These are phyloP conservation scores for Alligator mississippiensis DNA, from an alignment of 2,113 vertebrate species.

Conservation along the genomic window DNA sequence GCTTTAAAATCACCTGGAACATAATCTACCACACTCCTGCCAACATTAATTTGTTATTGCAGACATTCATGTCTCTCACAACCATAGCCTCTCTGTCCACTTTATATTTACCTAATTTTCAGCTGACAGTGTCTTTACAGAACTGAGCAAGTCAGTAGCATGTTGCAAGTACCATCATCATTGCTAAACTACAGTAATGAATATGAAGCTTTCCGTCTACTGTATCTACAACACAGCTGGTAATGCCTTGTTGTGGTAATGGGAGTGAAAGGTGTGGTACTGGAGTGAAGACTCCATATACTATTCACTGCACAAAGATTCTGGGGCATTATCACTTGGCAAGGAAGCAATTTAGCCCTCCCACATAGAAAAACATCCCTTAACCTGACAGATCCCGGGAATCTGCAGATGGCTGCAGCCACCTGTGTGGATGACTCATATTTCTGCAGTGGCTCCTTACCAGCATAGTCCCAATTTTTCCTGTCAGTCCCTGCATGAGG, in stretches of 20 bases:
- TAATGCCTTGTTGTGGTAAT: neutral
- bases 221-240: neutral
- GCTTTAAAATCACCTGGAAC: neutral
- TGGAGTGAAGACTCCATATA: neutral
- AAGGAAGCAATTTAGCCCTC: neutral
- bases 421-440: neutral
- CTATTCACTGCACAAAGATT: neutral
- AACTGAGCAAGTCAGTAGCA: neutral
- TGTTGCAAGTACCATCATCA: neutral
- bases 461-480: neutral
- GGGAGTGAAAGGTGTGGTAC: neutral
- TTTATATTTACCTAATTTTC: neutral
- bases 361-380: neutral
- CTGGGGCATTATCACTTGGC: neutral
- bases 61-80: neutral
- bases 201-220: neutral
- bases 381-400: neutral
- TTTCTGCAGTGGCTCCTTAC: neutral
- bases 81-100: neutral
- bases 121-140: neutral
- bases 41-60: neutral
- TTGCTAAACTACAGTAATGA: neutral
- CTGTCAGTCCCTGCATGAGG: neutral
- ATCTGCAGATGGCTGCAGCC: neutral
- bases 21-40: no score